A percentile compares a stretch with the other conserved stretches of the same genome.
phyloP scores from a whole-genome alignment of 1,140 invertebrate species.

The Euglossa dilemma region DNA sequence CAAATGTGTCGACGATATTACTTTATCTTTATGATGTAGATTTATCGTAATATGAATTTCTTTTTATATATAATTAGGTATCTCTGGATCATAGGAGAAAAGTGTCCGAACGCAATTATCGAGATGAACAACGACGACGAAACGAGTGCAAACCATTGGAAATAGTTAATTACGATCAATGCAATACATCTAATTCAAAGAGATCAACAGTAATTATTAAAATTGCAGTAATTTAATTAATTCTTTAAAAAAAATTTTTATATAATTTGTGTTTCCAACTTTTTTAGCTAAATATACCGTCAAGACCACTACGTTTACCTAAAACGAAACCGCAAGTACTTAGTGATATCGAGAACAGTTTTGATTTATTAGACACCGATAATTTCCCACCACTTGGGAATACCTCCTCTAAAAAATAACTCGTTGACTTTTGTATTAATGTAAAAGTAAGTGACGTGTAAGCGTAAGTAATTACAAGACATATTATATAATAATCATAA shows the following conservation, averaged over 20 bases:
- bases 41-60: background rate
- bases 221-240: background rate
- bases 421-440: no score
- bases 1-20: background rate
- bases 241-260: background rate
- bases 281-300: slow-evolving; percentile 21
- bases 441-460: no score
- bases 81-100: slow-evolving; percentile 50
- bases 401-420: background rate
- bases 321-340: background rate
- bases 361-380: background rate
- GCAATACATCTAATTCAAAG: background rate
- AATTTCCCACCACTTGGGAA: slow-evolving; percentile 23
- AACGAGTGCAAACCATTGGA: slow-evolving; percentile 10
- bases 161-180: slow-evolving; percentile 54
- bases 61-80: slow-evolving; percentile 51
- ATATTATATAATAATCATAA: no score
- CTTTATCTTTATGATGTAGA: background rate
- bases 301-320: slow-evolving; percentile 35
- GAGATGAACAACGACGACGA: slow-evolving; percentile 57
- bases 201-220: background rate
- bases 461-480: no score
- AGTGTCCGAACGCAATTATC: slow-evolving; percentile 52
- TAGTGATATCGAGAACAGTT: background rate
- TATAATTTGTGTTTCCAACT: slow-evolving; percentile 8